Evolutionary conservation across 2,113 vertebrate genomes (phyloP).

Genomic region (Chaetops frenatus): DNA sequence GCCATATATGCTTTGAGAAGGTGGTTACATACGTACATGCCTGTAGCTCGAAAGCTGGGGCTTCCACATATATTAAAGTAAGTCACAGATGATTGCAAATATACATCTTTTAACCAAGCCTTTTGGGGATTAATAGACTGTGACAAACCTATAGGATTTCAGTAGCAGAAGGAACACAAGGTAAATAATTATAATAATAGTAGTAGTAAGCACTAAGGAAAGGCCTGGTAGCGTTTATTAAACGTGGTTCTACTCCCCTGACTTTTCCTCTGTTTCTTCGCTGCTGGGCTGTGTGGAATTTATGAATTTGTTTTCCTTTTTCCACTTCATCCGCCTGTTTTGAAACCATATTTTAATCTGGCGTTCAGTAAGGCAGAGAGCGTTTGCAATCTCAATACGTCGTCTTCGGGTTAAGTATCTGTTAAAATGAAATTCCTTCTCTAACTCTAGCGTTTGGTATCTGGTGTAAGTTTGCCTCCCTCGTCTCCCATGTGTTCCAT

Average conservation of each 20-base stretch:
- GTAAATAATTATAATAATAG: constrained; percentile 52
- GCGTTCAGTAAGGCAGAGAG: constrained; percentile 82
- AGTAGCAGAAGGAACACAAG: constrained; percentile 34
- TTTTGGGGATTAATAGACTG: constrained; percentile 47
- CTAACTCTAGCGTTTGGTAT: constrained; percentile 84
- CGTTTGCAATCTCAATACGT: constrained; percentile 83
- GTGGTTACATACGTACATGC: background rate
- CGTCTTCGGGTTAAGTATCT: constrained; percentile 83
- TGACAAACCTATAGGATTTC: constrained; percentile 39
- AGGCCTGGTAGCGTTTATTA: constrained; percentile 60
- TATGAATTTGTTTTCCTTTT: constrained; percentile 85
- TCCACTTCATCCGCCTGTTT: constrained; percentile 86
- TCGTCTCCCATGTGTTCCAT: constrained; percentile 79
- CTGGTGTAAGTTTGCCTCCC: constrained; percentile 83
- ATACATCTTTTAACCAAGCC: constrained; percentile 59
- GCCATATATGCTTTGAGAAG: background rate
- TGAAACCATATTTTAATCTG: constrained; percentile 89
- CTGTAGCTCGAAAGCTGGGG: background rate
- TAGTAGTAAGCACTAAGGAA: constrained; percentile 38
- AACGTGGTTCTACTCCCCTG: constrained; percentile 73
- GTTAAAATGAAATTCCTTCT: constrained; percentile 86
- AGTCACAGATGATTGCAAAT: constrained; percentile 59
- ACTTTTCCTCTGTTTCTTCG: constrained; percentile 78
- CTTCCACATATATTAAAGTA: constrained; percentile 46
- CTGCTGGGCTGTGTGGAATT: constrained; percentile 77